phyloP scores from a whole-genome alignment of 2,113 vertebrate species.

The Pelvicachromis taeniatus region DNA sequence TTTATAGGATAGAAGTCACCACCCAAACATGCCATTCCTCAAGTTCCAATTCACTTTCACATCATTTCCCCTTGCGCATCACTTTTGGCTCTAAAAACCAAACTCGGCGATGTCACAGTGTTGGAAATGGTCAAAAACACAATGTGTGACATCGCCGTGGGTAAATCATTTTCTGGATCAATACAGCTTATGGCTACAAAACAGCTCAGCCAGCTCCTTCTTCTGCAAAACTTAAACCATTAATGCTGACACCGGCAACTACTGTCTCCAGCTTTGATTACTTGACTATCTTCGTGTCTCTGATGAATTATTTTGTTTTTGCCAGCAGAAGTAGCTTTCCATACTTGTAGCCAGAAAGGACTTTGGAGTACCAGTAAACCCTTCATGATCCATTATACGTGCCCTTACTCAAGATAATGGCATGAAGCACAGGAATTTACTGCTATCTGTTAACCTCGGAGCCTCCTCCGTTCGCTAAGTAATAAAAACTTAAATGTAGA shows the following conservation, averaged over 20 bases:
- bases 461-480: conserved; percentile 32
- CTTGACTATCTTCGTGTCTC: conserved; percentile 25
- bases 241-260: conserved; percentile 11
- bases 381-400: conserved; percentile 39
- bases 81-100: not conserved
- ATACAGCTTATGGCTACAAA: not conserved
- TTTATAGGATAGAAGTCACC: not conserved
- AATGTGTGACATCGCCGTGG: not conserved
- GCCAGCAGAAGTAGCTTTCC: conserved; percentile 53
- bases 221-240: not conserved
- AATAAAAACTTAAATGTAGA: conserved; percentile 34
- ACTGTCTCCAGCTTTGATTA: conserved; percentile 36
- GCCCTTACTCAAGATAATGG: conserved; percentile 47
- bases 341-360: conserved; percentile 24
- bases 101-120: not conserved
- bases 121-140: not conserved
- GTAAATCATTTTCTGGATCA: conserved; percentile 11
- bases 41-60: not conserved
- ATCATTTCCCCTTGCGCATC: not conserved
- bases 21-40: not conserved
- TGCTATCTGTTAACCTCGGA: conserved; percentile 47
- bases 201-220: not conserved
- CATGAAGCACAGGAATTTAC: conserved; percentile 44
- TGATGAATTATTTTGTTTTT: conserved; percentile 55
- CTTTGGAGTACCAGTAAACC: conserved; percentile 48